Conservation (phyloP, 1,140 invertebrate species). For the Drosophila oshimai region DNA sequence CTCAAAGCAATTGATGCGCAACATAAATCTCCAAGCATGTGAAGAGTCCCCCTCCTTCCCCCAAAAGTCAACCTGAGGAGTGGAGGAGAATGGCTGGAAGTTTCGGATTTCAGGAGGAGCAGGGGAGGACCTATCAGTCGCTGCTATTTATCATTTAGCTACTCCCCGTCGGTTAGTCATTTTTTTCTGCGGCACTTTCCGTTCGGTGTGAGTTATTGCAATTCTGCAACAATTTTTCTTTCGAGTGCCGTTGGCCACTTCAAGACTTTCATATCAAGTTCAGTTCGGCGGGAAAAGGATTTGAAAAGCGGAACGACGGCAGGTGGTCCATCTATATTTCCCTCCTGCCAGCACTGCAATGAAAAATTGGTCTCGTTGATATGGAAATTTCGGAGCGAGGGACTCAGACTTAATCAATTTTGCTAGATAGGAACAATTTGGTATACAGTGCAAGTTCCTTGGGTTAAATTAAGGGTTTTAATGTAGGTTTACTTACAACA, state of each 20-base stretch:
- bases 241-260: conserved; percentile 67
- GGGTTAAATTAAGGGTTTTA: too few species aligned
- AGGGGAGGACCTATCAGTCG: conserved; percentile 31
- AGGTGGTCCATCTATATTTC: conserved; percentile 39
- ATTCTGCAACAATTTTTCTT: conserved; percentile 78
- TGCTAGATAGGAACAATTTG: neutral
- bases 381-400: neutral
- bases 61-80: conserved; percentile 60
- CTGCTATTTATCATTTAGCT: conserved; percentile 75
- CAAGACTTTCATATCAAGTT: conserved; percentile 59
- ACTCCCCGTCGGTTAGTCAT: conserved; percentile 45
- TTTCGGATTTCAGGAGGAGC: conserved; percentile 15
- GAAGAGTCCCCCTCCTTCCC: conserved; percentile 33
- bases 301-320: conserved; percentile 49
- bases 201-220: conserved; percentile 68
- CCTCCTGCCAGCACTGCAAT: neutral
- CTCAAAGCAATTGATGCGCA: conserved; percentile 68
- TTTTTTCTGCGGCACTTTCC: neutral
- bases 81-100: conserved; percentile 7
- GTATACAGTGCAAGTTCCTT: too few species aligned
- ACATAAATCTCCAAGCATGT: conserved; percentile 75
- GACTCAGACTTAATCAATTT: neutral
- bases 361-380: conserved; percentile 5
- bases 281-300: conserved; percentile 48
- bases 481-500: too few species aligned